Percentiles rank a stretch among this genome's conserved stretches.
Evolutionary conservation across 2,797 vertebrate genomes (phyloP).

Genomic region (Typhlichthys subterraneus): DNA sequence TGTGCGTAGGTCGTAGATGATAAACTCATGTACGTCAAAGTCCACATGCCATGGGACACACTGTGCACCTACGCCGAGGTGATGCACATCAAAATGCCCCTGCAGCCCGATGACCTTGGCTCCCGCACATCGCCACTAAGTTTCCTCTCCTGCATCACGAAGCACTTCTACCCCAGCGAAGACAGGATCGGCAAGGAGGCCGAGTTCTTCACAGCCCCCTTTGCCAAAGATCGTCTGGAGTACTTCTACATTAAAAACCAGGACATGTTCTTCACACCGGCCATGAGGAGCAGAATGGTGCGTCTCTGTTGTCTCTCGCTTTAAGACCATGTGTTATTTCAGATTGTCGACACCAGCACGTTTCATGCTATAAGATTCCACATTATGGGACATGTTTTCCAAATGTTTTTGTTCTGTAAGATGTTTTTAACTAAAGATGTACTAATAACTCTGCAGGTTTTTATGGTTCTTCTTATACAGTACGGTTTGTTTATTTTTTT

Average conservation of each 20-base stretch:
- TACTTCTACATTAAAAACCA: constrained; percentile 82
- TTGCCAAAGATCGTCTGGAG: constrained; percentile 84
- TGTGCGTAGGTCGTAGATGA: constrained; percentile 79
- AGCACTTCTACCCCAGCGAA: constrained; percentile 83
- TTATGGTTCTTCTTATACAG: too few relatives aligned
- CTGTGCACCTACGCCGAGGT: constrained; percentile 87
- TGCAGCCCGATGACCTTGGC: constrained; percentile 82
- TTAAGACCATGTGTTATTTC: background rate
- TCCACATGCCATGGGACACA: constrained; percentile 90
- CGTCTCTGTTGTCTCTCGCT: constrained; percentile 46
- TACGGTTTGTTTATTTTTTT: background rate
- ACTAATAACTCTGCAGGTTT: too few relatives aligned
- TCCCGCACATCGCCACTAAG: constrained; percentile 75
- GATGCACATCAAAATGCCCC: constrained; percentile 90
- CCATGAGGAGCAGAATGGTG: constrained; percentile 92
- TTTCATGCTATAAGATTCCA: background rate
- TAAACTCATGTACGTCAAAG: constrained; percentile 85
- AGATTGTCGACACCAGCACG: background rate
- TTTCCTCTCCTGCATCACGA: constrained; percentile 83
- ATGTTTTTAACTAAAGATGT: too few relatives aligned
- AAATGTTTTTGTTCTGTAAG: too few relatives aligned
- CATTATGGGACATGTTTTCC: background rate
- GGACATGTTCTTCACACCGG: constrained; percentile 87
- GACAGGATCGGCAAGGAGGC: constrained; percentile 83
- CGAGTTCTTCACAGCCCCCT: constrained; percentile 92